These are phyloP conservation scores for Eira barbara DNA, from an alignment of 2,113 vertebrate genomes.

Conservation along the genomic window DNA sequence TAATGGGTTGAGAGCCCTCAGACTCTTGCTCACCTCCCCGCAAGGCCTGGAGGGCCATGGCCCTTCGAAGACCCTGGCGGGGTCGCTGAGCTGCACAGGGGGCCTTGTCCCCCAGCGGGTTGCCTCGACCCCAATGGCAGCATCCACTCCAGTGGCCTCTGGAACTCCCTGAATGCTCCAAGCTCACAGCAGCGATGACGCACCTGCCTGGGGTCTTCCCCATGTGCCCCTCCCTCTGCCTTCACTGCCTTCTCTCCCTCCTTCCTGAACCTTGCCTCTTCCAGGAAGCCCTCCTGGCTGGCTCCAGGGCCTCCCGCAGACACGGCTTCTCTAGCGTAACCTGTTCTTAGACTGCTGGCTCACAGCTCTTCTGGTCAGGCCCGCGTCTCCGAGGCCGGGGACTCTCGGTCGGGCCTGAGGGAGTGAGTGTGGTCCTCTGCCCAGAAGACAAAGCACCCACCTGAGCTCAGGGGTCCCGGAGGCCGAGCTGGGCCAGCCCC, in stretches of 20 bases:
- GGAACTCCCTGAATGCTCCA: background rate
- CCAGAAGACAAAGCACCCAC: accelerated
- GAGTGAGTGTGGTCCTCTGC: background rate
- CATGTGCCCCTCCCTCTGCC: accelerated
- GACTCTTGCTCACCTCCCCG: background rate
- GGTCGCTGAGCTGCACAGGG: background rate
- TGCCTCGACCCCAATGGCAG: background rate
- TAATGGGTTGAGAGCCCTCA: background rate
- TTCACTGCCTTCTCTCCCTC: too few species aligned
- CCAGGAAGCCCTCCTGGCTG: background rate
- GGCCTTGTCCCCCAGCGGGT: accelerated
- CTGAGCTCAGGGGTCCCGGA: background rate
- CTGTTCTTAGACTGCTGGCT: background rate
- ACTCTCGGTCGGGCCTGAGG: background rate
- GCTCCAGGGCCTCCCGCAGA: background rate
- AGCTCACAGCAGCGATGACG: background rate
- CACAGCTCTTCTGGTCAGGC: background rate
- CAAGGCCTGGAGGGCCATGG: background rate
- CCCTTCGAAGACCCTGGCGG: background rate
- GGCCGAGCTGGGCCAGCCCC: background rate
- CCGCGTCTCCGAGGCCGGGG: background rate
- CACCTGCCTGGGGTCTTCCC: accelerated
- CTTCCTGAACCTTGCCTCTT: background rate
- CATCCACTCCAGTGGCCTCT: background rate
- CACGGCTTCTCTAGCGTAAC: background rate